Evolutionary conservation across 2,797 vertebrate genomes (phyloP).

Genomic region (Eupleurogrammus muticus): DNA sequence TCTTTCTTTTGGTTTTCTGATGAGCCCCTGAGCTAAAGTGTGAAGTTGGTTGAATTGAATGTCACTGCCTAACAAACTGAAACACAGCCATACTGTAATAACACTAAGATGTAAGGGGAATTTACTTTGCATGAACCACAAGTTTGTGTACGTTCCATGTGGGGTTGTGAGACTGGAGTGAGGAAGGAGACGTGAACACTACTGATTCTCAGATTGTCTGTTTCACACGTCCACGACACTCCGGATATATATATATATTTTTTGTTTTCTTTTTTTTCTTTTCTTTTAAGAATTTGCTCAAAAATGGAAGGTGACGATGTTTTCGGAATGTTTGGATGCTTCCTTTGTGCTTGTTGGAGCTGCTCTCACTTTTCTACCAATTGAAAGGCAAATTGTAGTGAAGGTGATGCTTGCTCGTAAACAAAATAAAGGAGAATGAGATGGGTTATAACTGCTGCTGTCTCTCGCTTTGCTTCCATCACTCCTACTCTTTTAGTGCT

Average conservation of each 20-base stretch:
- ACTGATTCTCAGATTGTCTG: conserved; percentile 76
- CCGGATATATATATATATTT: conserved; percentile 43
- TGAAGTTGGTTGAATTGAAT: conserved; percentile 61
- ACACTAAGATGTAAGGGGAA: conserved; percentile 55
- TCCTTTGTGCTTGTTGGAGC: conserved; percentile 85
- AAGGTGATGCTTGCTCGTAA: conserved; percentile 87
- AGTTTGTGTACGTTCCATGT: conserved; percentile 68
- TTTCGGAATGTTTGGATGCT: conserved; percentile 75
- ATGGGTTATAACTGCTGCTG: conserved; percentile 73
- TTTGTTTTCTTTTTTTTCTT: conserved; percentile 46
- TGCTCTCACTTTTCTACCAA: conserved; percentile 86
- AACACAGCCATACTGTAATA: conserved; percentile 65
- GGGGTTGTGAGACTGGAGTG: conserved; percentile 62
- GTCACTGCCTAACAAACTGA: conserved; percentile 73
- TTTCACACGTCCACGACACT: conserved; percentile 75
- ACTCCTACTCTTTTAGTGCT: background rate
- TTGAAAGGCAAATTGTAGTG: conserved; percentile 83
- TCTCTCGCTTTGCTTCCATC: conserved; percentile 41
- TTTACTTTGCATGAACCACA: conserved; percentile 79
- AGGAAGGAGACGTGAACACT: conserved; percentile 68
- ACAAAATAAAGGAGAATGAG: conserved; percentile 88
- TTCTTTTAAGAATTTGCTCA: conserved; percentile 72
- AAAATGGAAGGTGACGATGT: conserved; percentile 66
- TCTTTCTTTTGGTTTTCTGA: conserved; percentile 38
- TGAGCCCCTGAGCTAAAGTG: conserved; percentile 43